Evolutionary conservation across 2,113 vertebrate genomes (phyloP).

Genomic region (Trichechus manatus): DNA sequence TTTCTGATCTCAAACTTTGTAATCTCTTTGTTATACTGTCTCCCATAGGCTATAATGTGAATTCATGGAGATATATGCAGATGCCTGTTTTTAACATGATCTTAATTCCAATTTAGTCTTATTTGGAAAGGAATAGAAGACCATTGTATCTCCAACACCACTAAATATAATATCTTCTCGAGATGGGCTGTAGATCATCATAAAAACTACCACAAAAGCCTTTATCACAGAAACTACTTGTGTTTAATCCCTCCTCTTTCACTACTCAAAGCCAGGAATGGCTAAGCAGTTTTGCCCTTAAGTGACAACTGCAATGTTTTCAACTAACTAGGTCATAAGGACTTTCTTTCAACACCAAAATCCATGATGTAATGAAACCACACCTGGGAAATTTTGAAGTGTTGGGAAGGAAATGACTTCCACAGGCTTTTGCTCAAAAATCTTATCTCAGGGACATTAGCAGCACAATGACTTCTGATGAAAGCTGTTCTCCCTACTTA

Average conservation of each 20-base stretch:
- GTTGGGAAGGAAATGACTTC: neutral
- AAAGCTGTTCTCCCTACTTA: neutral
- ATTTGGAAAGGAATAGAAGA: neutral
- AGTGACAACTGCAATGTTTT: neutral
- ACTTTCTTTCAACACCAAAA: constrained; percentile 14
- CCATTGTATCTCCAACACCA: neutral
- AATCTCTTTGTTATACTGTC: neutral
- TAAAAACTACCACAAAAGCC: neutral
- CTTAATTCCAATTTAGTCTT: neutral
- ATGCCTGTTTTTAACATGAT: neutral
- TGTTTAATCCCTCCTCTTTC: neutral
- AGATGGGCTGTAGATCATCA: neutral
- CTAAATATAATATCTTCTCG: neutral
- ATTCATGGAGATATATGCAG: neutral
- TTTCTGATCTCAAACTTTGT: neutral
- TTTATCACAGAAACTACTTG: neutral
- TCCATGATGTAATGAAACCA: neutral
- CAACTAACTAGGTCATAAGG: neutral
- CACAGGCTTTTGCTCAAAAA: neutral
- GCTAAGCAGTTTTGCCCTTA: neutral
- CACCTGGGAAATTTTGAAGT: constrained; percentile 37
- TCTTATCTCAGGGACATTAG: neutral
- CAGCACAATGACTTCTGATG: neutral
- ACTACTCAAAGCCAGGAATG: neutral
- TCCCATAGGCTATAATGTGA: neutral